Base-by-base conservation (phyloP, 2,888 invertebrate genomes). In the Campoletis raptor region DNA sequence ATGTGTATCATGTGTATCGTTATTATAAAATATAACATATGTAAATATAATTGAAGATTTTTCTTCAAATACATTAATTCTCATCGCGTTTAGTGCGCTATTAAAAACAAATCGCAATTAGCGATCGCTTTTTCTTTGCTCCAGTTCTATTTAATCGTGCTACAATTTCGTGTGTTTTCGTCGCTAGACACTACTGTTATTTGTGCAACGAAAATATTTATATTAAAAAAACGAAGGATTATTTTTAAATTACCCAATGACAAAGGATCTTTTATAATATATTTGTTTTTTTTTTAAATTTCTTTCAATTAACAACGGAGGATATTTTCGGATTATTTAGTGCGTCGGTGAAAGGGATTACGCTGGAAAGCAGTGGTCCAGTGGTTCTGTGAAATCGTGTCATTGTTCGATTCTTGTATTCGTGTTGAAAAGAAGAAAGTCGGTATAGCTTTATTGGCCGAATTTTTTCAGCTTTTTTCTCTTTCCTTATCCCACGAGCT, bases 191-290 rank as follows among this genome's bases (percentile, higher is more conserved):
- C 45, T 80, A 4, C 64, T 7, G 9, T 15, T 30, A 30, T 54
- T 79, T 57, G 30, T 77, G 64, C 36, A 36, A 74, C 74, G 15
- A 72, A 54, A 0, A 30, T 30, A 30, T 30, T 30, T 30, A 30
- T 30, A n/a, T 30, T 3, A 61, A 24, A n/a, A 52, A 48, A 40
- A 24, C 24, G 37, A 64, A 52, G 48, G 8, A 52, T 37, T 57
- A n/a, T 69, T 69, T 69, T 48, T 24, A 57, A 48, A 70, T n/a
- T 4, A 40, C 15, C 42, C 12, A 36, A 70, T 57, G 0, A 40
- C 57, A 57, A 24, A 52, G 70, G 30, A 79, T 79, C 24, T 70
- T 80, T 30, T 70, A 70, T 80, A 80, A 80, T 61, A 70, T 36
- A 36, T 61, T 57, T 24, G 7, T 8, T 66, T n/a, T 66, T 66